A percentile compares a stretch with the other conserved stretches of the same genome.
Conservation (phyloP, 2,113 vertebrate genomes). For the Azemiops feae region DNA sequence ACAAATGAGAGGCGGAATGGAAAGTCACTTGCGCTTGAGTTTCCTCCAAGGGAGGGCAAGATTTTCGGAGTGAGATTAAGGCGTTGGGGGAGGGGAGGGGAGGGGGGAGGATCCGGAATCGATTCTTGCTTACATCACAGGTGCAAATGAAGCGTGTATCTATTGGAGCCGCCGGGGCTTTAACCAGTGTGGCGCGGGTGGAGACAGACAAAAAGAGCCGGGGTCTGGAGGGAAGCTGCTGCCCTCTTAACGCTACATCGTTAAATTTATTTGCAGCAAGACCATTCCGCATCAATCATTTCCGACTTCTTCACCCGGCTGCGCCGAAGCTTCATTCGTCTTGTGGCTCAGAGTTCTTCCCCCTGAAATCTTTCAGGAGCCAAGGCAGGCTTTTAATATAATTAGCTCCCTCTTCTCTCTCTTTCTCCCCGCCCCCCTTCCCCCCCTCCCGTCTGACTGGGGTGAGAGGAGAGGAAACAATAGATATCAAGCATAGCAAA, state of each 20-base stretch:
- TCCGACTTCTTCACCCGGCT: not conserved
- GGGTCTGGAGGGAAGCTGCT: not conserved
- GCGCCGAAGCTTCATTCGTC: constrained; percentile 1
- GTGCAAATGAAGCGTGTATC: constrained; percentile 3
- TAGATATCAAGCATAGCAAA: constrained; percentile 50
- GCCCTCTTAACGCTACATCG: constrained; percentile 15
- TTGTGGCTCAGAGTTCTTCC: constrained; percentile 27
- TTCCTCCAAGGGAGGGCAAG: not conserved
- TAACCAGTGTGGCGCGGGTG: not conserved
- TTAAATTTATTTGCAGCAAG: constrained; percentile 41
- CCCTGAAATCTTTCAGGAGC: constrained; percentile 29
- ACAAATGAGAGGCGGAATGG: not conserved
- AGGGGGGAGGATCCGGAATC: not conserved
- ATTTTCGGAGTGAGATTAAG: not conserved
- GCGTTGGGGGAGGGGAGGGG: not conserved
- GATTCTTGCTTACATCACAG: not conserved
- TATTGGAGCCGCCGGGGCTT: not conserved
- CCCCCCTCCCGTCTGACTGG: constrained; percentile 44
- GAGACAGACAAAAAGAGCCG: not conserved
- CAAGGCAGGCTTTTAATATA: constrained; percentile 62
- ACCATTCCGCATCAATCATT: constrained; percentile 26
- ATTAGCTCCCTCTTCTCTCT: constrained; percentile 47
- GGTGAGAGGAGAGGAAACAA: constrained; percentile 67
- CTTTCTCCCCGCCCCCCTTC: constrained; percentile 21
- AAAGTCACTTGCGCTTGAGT: constrained; percentile 9